Percentiles rank a stretch among this genome's conserved stretches.
phyloP scores from a whole-genome alignment of 2,113 vertebrate species.

The Bos indicus region DNA sequence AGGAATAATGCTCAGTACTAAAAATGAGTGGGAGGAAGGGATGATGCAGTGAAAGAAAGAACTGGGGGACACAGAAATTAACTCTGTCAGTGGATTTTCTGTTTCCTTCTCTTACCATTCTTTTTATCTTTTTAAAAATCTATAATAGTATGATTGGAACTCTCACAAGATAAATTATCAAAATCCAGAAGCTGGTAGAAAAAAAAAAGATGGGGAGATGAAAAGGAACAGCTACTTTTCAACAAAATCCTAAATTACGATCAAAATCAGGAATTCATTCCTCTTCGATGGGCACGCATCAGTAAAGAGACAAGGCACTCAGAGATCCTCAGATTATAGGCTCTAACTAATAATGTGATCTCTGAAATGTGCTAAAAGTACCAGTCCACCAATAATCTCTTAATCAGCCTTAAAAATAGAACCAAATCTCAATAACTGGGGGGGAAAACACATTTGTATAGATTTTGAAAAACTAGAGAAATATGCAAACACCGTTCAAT shows the following conservation, averaged over 20 bases:
- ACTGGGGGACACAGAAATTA: neutral
- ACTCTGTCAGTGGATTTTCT: neutral
- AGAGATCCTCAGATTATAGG: neutral
- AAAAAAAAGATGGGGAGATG: neutral
- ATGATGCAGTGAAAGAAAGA: neutral
- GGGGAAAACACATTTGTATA: neutral
- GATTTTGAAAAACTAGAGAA: neutral
- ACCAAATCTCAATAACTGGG: neutral
- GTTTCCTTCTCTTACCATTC: neutral
- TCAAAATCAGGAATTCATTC: neutral
- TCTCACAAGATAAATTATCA: neutral
- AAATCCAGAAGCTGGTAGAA: neutral
- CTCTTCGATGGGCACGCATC: neutral
- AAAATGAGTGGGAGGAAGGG: neutral
- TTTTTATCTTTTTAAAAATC: neutral
- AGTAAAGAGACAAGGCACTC: neutral
- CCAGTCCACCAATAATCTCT: neutral
- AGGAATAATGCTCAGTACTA: neutral
- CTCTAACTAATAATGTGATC: too few species aligned
- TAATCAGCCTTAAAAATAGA: neutral
- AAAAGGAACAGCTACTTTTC: neutral
- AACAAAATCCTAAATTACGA: neutral
- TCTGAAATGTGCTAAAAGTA: neutral
- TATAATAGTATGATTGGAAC: neutral
- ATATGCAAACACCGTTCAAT: neutral